Evolutionary conservation across 2,888 invertebrate genomes (phyloP).

Genomic region (Sesia bembeciformis): DNA sequence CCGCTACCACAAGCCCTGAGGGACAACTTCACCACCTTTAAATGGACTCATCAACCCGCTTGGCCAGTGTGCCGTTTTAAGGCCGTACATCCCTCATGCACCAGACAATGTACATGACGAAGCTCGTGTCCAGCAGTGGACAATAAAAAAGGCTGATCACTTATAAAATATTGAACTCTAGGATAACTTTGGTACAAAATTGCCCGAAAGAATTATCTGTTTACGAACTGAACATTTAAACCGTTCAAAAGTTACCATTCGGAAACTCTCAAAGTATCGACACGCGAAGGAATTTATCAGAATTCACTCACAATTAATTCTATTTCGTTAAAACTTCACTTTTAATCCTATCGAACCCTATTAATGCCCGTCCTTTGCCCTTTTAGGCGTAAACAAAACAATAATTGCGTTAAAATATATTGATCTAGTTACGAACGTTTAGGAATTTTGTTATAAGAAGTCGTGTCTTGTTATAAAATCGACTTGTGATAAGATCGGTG

Average conservation of each 20-base stretch:
- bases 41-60: too few species aligned
- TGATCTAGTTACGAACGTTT: constrained; percentile 28
- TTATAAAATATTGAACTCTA: too few species aligned
- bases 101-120: too few species aligned
- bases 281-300: constrained; percentile 19
- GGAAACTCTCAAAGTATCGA: constrained; percentile 4
- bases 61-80: too few species aligned
- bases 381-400: constrained; percentile 40
- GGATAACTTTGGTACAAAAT: too few species aligned
- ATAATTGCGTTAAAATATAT: constrained; percentile 61
- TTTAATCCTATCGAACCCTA: constrained; percentile 61
- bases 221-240: not conserved
- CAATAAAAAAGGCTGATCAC: too few species aligned
- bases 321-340: constrained; percentile 58
- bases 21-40: too few species aligned
- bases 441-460: not conserved
- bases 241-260: constrained; percentile 1
- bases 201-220: not conserved
- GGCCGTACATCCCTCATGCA: too few species aligned
- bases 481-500: too few species aligned
- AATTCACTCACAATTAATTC: constrained; percentile 56
- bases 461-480: too few species aligned
- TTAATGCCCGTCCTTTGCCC: constrained; percentile 28
- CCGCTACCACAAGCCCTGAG: too few species aligned
- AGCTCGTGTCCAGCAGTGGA: too few species aligned